Evolutionary conservation across 2,797 vertebrate genomes (phyloP), one percentile per base, ranked within the genome.

Genomic region (Coregonus suidteri): DNA sequence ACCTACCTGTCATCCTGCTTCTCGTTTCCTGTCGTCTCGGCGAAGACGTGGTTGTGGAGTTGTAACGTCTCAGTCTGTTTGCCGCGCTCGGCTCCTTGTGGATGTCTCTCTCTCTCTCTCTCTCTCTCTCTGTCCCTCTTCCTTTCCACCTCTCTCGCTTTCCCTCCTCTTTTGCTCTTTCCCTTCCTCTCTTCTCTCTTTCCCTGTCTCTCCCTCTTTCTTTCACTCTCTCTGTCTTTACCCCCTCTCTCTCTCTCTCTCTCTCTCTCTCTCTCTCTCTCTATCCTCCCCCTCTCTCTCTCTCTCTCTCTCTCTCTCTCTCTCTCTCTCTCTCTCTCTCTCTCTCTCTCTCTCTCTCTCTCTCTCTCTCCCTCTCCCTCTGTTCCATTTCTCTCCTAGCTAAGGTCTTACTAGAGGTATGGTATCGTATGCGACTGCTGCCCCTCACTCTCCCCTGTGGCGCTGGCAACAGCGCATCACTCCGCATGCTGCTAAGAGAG

Each of bases 11-110:
- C 25, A 18, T 77, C 82, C 80, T 71, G 74, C 78, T 67, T 88
- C 88, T 88, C 90, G 92, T 94, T 91, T 89, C 88, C 93, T 83
- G 84, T 95, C 85, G 86, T 93, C 90, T 88, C 85, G 93, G 91
- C 90, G 82, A 91, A 91, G 89, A 93, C 86, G 88, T 93, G 83
- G 86, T 93, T 87, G 91, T 94, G 94, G 94, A 95, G 93, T 94
- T 94, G 94, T 94, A 93, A 91, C 91, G 93, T 95, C 92, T 94
- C 93, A 90, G 90, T 93, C 90, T 92, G 90, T 94, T 84, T 87
- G 56, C 31, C 52, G 3, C 41, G 41, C 41, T 13, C 41, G 41
- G 66, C 51, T 47, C 52, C 67, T 53, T 71, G 53, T 75, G n/a
- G 72, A n/a, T 52, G 4, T 53, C 30, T 30, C 53, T 51, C 83